phyloP scores from a whole-genome alignment of 2,113 vertebrate species.

The Podilymbus podiceps region DNA sequence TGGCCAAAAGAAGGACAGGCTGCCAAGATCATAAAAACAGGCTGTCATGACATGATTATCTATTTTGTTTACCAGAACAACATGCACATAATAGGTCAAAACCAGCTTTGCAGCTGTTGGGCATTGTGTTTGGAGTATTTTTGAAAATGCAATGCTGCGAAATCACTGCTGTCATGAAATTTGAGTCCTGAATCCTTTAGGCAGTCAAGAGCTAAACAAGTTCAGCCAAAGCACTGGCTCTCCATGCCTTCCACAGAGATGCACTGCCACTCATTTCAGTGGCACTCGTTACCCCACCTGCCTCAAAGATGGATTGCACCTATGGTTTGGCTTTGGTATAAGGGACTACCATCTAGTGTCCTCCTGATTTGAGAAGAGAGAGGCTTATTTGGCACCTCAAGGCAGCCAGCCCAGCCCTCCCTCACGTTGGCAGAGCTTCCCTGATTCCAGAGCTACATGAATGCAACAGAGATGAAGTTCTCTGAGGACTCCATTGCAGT shows the following conservation, averaged over 20 bases:
- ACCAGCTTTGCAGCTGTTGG: background rate
- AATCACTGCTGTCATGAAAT: background rate
- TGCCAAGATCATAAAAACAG: background rate
- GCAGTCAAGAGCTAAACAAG: background rate
- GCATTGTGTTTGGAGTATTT: background rate
- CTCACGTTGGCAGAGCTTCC: background rate
- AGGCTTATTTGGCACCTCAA: background rate
- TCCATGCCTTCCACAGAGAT: background rate
- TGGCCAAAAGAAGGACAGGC: background rate
- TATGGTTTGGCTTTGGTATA: background rate
- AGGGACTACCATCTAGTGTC: background rate
- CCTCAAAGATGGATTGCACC: background rate
- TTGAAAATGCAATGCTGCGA: background rate
- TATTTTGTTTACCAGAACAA: background rate
- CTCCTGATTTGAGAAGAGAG: background rate
- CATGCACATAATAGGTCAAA: background rate
- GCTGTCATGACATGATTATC: background rate
- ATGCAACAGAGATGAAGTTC: background rate
- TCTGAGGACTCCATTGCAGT: background rate
- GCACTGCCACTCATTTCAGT: background rate
- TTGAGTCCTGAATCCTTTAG: background rate
- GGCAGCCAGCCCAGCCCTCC: background rate
- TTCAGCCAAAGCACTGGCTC: background rate
- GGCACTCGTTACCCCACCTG: background rate
- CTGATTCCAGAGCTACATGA: background rate